Base-by-base conservation (phyloP, 2,888 invertebrate species). In the Phaedon cochleariae region DNA sequence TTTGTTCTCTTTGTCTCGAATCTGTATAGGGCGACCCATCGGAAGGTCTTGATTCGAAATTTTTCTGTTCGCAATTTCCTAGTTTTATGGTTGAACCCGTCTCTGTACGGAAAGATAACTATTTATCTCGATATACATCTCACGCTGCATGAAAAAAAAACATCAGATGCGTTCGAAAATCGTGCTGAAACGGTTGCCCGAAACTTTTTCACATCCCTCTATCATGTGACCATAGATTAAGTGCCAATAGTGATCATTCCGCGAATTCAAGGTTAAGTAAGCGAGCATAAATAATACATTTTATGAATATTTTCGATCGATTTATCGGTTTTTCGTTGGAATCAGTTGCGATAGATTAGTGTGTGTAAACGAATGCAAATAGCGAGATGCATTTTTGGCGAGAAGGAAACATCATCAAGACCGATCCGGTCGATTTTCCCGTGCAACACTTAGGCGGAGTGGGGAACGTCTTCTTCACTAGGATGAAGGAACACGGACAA, bases 381-480 rank as follows among this genome's bases (percentile, higher is more conserved):
- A 2, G 7, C 52, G 45, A 65, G 18, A 70, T 70, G 70, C 48
- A 63, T 46, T 65, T 59, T 45, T 60, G 61, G 61, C 59, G 61
- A 17, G 67, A 68, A 49, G 61, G 63, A 26, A 65, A 70, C 18
- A 64, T 67, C 12, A 70, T 70, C 12, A 67, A 68, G 37, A 65
- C 65, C 0, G 62, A 68, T 10, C 63, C 63, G 22, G 18, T 67
- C n/a, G 62, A 65, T 45, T 61, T 65, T 21, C 52, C 57, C 1
- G 46, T 29, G 12, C 52, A 53, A 0, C 2, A 34, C 6, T 31
- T 65, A 2, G 72, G 74, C 29, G 78, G 80, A 2, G 21, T 81
- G 1, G 82, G 82, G n/a, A 70, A 75, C 59, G 73, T 76, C 12
- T 77, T 76, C 62, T 80, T 75, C 64, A 68, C 72, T 1, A 69